A percentile compares a stretch with the other conserved stretches of the same genome.
These are phyloP conservation scores for Pithys albifrons DNA, from an alignment of 2,113 vertebrate species.

Conservation along the genomic window DNA sequence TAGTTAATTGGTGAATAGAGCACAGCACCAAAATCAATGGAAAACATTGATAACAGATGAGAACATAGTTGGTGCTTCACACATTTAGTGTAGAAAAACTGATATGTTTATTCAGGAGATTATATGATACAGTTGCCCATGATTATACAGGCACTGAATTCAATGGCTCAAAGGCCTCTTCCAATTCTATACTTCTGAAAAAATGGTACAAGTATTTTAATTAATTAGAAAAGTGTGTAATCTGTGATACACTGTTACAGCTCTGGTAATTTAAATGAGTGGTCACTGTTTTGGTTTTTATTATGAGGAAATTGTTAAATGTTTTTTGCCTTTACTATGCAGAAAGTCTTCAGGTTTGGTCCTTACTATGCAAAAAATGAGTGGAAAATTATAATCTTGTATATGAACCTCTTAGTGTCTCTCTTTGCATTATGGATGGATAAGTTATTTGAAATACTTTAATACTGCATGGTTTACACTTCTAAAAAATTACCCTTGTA, in stretches of 20 bases:
- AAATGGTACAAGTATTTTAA: not conserved
- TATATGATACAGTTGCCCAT: not conserved
- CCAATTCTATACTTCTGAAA: not conserved
- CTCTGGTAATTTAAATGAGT: not conserved
- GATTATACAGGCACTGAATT: not conserved
- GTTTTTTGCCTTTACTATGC: not conserved
- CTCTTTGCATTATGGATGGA: not conserved
- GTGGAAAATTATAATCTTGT: not conserved
- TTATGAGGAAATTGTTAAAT: not conserved
- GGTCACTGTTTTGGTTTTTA: not conserved
- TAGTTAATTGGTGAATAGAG: slow-evolving; percentile 25
- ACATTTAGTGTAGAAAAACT: not conserved
- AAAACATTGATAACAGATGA: not conserved
- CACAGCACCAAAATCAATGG: slow-evolving; percentile 15
- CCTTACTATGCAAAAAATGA: not conserved
- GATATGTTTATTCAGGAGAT: not conserved
- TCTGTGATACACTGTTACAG: not conserved
- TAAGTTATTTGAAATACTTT: not conserved
- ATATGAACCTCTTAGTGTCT: not conserved
- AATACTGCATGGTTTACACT: not conserved
- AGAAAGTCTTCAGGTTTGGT: not conserved
- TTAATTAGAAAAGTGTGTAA: not conserved
- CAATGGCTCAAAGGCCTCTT: not conserved
- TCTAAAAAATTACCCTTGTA: not conserved
- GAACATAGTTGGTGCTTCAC: not conserved